Conservation (phyloP, 2,113 vertebrate species). For the Vulpes vulpes region DNA sequence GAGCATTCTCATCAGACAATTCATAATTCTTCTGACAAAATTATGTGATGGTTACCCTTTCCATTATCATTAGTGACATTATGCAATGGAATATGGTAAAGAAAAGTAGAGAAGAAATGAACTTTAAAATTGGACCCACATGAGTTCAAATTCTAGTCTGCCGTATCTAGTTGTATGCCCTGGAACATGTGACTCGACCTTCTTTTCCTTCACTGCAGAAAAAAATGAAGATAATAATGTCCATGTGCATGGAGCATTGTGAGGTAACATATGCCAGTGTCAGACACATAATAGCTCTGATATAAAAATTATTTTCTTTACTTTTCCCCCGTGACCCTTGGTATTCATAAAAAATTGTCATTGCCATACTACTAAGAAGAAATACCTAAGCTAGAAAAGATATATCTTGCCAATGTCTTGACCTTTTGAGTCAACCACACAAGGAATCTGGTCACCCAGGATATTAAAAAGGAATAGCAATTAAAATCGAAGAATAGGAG, state of each 20-base stretch:
- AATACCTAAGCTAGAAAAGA: neutral
- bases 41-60: neutral
- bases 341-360: neutral
- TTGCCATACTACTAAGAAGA: neutral
- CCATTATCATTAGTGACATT: neutral
- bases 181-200: neutral
- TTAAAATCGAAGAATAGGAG: neutral
- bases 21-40: constrained; percentile 28
- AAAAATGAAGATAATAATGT: neutral
- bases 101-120: neutral
- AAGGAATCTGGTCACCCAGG: neutral
- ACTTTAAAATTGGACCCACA: neutral
- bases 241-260: neutral
- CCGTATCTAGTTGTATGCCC: neutral
- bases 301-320: neutral
- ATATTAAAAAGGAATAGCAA: neutral
- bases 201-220: neutral
- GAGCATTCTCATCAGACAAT: neutral
- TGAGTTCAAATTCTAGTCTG: neutral
- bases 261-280: neutral
- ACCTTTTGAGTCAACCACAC: neutral
- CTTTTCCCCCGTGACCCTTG: neutral
- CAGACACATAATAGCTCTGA: neutral
- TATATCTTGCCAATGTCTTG: neutral
- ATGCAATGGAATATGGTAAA: neutral